These are phyloP conservation scores for Selene dorsalis DNA, from an alignment of 2,797 vertebrate genomes.

Conservation along the genomic window DNA sequence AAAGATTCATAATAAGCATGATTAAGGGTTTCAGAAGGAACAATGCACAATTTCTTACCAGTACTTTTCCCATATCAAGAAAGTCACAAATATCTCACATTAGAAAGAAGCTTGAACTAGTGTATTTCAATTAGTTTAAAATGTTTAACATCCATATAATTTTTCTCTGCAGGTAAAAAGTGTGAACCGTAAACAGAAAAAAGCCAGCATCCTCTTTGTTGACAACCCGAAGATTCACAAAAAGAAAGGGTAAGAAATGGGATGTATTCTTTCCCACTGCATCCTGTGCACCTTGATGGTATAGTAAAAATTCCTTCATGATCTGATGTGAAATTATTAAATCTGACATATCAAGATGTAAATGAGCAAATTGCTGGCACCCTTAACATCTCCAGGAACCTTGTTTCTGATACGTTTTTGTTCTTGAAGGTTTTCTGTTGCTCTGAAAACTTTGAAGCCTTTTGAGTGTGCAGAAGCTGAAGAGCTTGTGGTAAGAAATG, in stretches of 20 bases:
- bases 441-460: slow-evolving; percentile 88
- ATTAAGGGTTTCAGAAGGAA: neutral
- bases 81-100: neutral
- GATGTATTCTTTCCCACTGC: neutral
- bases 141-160: neutral
- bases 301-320: neutral
- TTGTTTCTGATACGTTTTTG: slow-evolving; percentile 10
- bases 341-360: neutral
- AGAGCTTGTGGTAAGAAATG: slow-evolving; percentile 86
- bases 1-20: neutral
- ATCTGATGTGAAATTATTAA: neutral
- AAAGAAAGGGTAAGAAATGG: slow-evolving; percentile 80
- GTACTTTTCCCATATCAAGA: neutral
- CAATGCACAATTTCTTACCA: neutral
- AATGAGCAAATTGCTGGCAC: no score
- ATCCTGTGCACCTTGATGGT: neutral
- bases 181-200: slow-evolving; percentile 86
- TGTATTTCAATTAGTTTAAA: neutral
- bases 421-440: slow-evolving; percentile 84
- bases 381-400: neutral
- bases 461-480: slow-evolving; percentile 91
- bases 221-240: slow-evolving; percentile 78
- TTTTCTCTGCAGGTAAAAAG: slow-evolving; percentile 85
- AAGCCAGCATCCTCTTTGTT: slow-evolving; percentile 90
- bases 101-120: neutral